A percentile compares a stretch with the other conserved stretches of the same genome.
Evolutionary conservation across 2,888 invertebrate species (phyloP).

Genomic region (Lucinisca nassula): DNA sequence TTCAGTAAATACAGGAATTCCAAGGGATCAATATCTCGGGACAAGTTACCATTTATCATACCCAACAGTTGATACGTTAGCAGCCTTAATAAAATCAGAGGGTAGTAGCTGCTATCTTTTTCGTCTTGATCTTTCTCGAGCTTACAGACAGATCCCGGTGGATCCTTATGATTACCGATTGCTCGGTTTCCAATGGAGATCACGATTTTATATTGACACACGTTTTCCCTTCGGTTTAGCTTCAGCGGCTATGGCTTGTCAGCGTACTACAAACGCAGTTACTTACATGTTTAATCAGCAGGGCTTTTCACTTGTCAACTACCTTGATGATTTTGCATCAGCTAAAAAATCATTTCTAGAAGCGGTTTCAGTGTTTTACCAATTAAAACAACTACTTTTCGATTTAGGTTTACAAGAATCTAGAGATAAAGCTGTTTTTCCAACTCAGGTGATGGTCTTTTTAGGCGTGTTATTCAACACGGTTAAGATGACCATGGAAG

Average conservation of each 20-base stretch:
- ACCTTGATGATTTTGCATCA: neutral
- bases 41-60: neutral
- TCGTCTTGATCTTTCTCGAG: neutral
- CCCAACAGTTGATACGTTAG: slow-evolving; percentile 15
- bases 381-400: neutral
- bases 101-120: neutral
- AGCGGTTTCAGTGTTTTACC: neutral
- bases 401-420: neutral
- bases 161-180: neutral
- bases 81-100: neutral
- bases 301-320: neutral
- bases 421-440: neutral
- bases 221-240: neutral
- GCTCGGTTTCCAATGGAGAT: neutral
- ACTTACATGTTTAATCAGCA: neutral
- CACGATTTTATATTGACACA: neutral
- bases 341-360: neutral
- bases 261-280: neutral
- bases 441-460: neutral
- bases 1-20: slow-evolving; percentile 14
- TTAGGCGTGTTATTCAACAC: neutral
- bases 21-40: neutral
- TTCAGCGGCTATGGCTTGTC: neutral
- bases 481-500: neutral
- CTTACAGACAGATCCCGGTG: neutral